A percentile compares a stretch with the other conserved stretches of the same genome.
Evolutionary conservation across 1,140 invertebrate genomes (phyloP).

Genomic region (Harlomillsia oculata): DNA sequence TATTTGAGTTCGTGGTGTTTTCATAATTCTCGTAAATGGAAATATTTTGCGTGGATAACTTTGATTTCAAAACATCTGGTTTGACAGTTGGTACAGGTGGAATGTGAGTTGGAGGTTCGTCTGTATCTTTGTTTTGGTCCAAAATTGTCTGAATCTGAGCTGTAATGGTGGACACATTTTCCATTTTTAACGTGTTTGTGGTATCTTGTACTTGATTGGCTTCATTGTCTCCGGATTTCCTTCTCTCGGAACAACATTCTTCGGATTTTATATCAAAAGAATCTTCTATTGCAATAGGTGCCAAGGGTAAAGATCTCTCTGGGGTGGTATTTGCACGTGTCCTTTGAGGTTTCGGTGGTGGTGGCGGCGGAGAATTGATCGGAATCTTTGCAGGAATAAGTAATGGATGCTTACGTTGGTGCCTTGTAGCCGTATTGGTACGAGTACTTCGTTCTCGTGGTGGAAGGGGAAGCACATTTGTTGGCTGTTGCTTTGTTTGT

Average conservation of each 20-base stretch:
- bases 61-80: too few species aligned
- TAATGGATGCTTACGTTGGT: slow-evolving; percentile 78
- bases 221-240: neutral
- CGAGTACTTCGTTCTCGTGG: slow-evolving; percentile 62
- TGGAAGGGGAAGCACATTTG: slow-evolving; percentile 56
- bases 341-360: slow-evolving; percentile 22
- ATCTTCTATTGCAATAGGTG: neutral
- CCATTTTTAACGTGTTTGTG: neutral
- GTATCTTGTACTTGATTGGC: neutral
- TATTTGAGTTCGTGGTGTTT: too few species aligned
- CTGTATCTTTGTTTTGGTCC: neutral
- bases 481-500: slow-evolving; percentile 18
- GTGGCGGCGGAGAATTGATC: slow-evolving; percentile 6
- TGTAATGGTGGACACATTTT: slow-evolving; percentile 7
- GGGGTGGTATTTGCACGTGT: too few species aligned
- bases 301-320: neutral
- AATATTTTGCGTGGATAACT: too few species aligned
- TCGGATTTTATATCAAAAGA: neutral
- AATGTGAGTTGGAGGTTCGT: neutral
- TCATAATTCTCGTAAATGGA: too few species aligned
- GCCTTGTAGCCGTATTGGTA: slow-evolving; percentile 55
- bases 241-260: neutral
- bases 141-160: slow-evolving; percentile 10
- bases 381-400: slow-evolving; percentile 52
- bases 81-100: too few species aligned